Evolutionary conservation across 2,888 invertebrate species (phyloP), one percentile per base, ranked within the genome.

Genomic region (Pristionchus maxplancki): DNA sequence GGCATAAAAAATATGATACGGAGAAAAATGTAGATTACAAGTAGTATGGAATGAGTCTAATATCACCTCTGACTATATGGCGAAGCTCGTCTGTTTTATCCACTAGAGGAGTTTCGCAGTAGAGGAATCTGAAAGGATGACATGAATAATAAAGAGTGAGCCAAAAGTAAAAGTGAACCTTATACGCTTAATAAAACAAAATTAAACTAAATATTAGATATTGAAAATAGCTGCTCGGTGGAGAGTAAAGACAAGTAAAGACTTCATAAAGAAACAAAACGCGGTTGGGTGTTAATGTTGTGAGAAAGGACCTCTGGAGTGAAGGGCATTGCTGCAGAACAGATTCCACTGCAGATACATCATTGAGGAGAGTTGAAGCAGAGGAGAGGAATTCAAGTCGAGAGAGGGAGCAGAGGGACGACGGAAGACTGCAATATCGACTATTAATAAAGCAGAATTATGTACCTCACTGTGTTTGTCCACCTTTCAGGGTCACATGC

Each of bases 31-130:
- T n/a, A 74, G 87, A 67, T 84, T 34, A 84, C 58, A 84, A 34
- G 31, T 86, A 86, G 31, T 86, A 31, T 13, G 86, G 86, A 31
- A 86, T 67, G 5, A 86, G 71, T 86, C 50, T 40, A 34, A 86
- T 48, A 6, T 6, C 6, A 11, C 31, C 71, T 31, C 50, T 31
- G 28, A 44, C 8, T 17, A 24, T 13, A 86, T 11, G n/a, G 34
- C 71, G 67, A 5, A 86, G 71, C 4, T 28, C 44, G 9, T 67
- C 48, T 28, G 67, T 71, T 37, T 64, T n/a, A 24, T 86, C 71
- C 24, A 86, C 86, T 6, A 86, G 34, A 15, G 86, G 31, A 71
- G 86, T 86, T 50, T 86, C 31, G 20, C 86, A 86, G 44, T 71
- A 86, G 15, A 86, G 37, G 62, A 84, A 84, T 84, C 84, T 74